A percentile compares a stretch with the other conserved stretches of the same genome.
phyloP scores from a whole-genome alignment of 2,888 invertebrate species.

The Ectemnius lituratus region DNA sequence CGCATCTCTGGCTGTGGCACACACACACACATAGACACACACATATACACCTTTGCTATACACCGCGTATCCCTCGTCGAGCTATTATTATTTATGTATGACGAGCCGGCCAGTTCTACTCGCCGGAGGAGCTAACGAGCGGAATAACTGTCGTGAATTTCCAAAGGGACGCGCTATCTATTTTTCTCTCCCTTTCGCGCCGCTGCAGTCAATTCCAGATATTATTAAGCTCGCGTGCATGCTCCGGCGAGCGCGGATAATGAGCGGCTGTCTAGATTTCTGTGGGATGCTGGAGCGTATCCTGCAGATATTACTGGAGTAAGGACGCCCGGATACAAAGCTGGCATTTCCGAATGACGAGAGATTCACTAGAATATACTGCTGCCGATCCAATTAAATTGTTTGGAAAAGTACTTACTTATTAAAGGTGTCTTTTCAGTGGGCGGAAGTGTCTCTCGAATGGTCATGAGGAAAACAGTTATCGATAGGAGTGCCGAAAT shows the following conservation, averaged over 20 bases:
- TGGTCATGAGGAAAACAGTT: constrained; percentile 94
- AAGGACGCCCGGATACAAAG: too few relatives aligned
- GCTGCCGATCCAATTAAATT: too few relatives aligned
- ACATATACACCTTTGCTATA: too few relatives aligned
- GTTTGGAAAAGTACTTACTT: constrained; percentile 81
- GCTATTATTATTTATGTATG: constrained; percentile 1
- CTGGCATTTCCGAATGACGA: too few relatives aligned
- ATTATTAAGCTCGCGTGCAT: constrained; percentile 1
- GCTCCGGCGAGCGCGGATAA: constrained; percentile 26
- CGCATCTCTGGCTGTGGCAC: neutral
- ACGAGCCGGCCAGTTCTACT: neutral
- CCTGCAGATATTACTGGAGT: too few relatives aligned
- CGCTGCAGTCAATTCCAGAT: neutral
- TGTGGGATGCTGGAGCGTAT: neutral
- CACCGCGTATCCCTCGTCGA: neutral
- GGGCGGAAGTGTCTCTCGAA: constrained; percentile 90
- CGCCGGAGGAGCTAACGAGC: constrained; percentile 1
- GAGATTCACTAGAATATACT: too few relatives aligned
- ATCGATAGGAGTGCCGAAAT: constrained; percentile 92
- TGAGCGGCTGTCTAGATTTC: constrained; percentile 12
- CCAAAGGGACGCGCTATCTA: neutral
- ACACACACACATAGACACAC: too few relatives aligned
- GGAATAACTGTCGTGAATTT: neutral
- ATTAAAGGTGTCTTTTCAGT: constrained; percentile 93
- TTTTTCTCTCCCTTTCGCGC: neutral